Evolutionary conservation across 2,888 invertebrate genomes (phyloP), one percentile per base, ranked within the genome.

Genomic region (Cartodere bifasciata): DNA sequence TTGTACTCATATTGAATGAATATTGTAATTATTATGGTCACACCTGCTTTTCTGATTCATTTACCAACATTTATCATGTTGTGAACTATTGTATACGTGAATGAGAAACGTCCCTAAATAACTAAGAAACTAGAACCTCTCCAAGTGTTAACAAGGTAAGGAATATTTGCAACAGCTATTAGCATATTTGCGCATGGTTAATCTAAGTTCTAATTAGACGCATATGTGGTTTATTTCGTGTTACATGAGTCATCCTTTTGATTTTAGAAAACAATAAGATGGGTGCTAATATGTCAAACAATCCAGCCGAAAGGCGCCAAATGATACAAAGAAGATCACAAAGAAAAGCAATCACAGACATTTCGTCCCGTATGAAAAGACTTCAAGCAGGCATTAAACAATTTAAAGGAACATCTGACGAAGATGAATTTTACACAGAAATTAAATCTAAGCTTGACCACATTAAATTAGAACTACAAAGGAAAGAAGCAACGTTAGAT

Each of bases 351-450:
- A 23, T 34, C 2, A 34, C 29, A 15, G 29, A 26, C 2, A 10
- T 28, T 10, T 29, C 29, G 11, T 29, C 34, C 4, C 13, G 10
- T 9, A 34, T 34, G 21, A 31, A 35, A 28, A 35, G 31, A 23
- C 15, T 35, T 4, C 10, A 25, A 12, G 31, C 27, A 26, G 17
- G 20, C 1, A 10, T 35, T 3, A 35, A 31, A 10, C 27, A 26
- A 13, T 31, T 31, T 23, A 28, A 35, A 17, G 31, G 31, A 4
- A 27, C 31, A 11, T n/a, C n/a, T n/a, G 27, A 31, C 13, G 31
- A 35, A 17, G 28, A 28, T 20, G 28, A 31, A 16, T 27, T 31
- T 23, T 35, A 35, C 28, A 16, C 27, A n/a, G 21, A 30, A 10
- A 23, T 35, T 13, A 30, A 28, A 13, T n/a, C 24, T 9, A 26